Base-by-base conservation (phyloP, 1,140 invertebrate species). In the Mamestra configurata region DNA sequence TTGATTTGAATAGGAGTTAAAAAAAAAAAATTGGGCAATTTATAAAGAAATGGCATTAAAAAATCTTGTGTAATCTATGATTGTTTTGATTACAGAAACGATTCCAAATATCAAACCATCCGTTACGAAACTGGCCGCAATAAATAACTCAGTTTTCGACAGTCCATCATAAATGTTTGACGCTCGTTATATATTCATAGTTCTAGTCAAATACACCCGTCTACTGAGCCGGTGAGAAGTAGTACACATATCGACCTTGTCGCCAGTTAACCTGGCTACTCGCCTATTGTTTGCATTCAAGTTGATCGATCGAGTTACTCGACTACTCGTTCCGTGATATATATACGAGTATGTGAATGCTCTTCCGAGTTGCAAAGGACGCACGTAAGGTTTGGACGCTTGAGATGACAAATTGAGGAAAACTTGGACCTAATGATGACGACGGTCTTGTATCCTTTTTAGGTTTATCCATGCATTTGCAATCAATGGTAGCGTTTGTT, bases 271-370 rank as follows among this genome's bases (percentile, higher is more conserved):
- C 57, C 53, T 31, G 18, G 35, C 35, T 37, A 37, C n/a, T 59
- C 1, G n/a, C 18, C 59, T 77, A 77, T 77, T 77, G 49, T 77
- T 68, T 64, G 53, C 73, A 43, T 64, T 49, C 76, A 46, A 77
- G 43, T 68, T 77, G 76, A 77, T 77, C 64, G 76, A 77, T 77
- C 46, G 76, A 43, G 49, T 72, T 37, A 55, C 43, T 55, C 37
- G 37, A 57, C 20, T 49, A 49, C 40, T 43, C 37, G 43, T 57
- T 13, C 5, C 7, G 24, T 40, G 57, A 46, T 15, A 61, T 24
- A 46, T n/a, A 73, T 59, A 37, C 15, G 66, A 70, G 31, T 35
- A 49, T 76, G 15, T 64, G 40, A 61, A 27, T 49, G 57, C 57
- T 24, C 73, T 76, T 76, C 73, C 73, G 64, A 6, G n/a, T 76